A percentile compares a stretch with the other conserved stretches of the same genome.
These are phyloP conservation scores for Crypturellus undulatus DNA, from an alignment of 2,113 vertebrate genomes.

Conservation along the genomic window DNA sequence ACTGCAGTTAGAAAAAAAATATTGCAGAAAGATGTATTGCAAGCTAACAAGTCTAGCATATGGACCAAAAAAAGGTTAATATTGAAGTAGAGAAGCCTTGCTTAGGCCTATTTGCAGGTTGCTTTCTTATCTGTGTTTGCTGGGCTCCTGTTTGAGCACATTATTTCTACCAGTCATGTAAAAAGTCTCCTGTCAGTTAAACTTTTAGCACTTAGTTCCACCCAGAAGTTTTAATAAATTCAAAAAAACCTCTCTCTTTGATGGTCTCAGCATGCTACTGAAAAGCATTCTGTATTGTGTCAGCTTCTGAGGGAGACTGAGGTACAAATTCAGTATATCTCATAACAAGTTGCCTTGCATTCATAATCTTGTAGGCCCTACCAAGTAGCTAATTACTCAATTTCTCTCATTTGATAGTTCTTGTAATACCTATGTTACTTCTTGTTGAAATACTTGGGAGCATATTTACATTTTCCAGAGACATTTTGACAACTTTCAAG, in stretches of 20 bases:
- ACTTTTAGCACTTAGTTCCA: neutral
- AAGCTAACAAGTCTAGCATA: neutral
- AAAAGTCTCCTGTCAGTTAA: neutral
- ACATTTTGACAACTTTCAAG: neutral
- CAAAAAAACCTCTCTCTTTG: neutral
- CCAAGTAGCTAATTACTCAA: accelerated
- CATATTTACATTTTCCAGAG: neutral
- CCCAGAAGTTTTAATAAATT: neutral
- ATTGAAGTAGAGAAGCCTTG: neutral
- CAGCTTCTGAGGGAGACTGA: neutral
- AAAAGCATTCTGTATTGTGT: neutral
- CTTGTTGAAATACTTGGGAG: neutral
- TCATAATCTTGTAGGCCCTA: neutral
- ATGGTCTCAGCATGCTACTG: neutral
- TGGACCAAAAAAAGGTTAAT: no score
- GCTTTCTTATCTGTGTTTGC: neutral
- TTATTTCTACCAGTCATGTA: neutral
- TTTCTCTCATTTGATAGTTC: neutral
- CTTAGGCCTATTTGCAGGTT: neutral
- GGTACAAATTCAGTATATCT: neutral
- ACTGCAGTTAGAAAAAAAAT: neutral
- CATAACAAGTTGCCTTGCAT: neutral
- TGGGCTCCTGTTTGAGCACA: neutral
- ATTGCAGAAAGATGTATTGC: neutral
- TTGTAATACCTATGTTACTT: neutral